These are phyloP conservation scores for Nymphalis urticae DNA, from an alignment of 2,888 invertebrate species.

Conservation along the genomic window DNA sequence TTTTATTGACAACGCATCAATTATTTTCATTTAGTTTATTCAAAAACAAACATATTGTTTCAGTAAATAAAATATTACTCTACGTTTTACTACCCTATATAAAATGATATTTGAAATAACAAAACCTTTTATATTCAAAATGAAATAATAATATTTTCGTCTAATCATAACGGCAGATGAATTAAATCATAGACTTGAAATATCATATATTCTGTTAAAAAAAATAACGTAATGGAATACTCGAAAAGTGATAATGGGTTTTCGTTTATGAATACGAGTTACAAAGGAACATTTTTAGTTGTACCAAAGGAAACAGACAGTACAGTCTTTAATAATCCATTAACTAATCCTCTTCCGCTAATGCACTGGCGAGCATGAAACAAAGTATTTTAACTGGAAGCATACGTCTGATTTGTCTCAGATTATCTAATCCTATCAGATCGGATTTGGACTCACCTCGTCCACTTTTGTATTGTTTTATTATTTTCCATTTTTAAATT, in stretches of 20 bases:
- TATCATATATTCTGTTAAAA: background rate
- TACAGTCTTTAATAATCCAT: slow-evolving; percentile 39
- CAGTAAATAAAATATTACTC: background rate
- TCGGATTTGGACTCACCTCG: slow-evolving; percentile 6
- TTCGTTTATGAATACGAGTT: slow-evolving; percentile 13
- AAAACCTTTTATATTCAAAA: background rate
- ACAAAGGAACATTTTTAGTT: slow-evolving; percentile 8
- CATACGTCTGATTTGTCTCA: background rate
- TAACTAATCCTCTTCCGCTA: slow-evolving; percentile 44
- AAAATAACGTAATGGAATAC: background rate
- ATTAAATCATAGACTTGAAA: background rate
- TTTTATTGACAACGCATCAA: slow-evolving; percentile 38
- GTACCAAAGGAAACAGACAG: slow-evolving; percentile 16
- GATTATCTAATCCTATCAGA: slow-evolving; percentile 7
- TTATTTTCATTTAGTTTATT: slow-evolving; percentile 16
- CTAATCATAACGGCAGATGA: background rate
- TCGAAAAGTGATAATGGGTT: slow-evolving; percentile 7
- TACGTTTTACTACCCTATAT: background rate
- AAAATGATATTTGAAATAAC: background rate
- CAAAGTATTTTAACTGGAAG: slow-evolving; percentile 27
- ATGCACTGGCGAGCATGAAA: slow-evolving; percentile 29
- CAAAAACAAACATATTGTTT: slow-evolving; percentile 8
- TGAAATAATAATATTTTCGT: background rate
- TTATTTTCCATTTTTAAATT: background rate
- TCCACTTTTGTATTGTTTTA: background rate